A percentile compares a stretch with the other conserved stretches of the same genome.
Conservation (phyloP, 2,888 invertebrate genomes). For the Callinectes sapidus region DNA sequence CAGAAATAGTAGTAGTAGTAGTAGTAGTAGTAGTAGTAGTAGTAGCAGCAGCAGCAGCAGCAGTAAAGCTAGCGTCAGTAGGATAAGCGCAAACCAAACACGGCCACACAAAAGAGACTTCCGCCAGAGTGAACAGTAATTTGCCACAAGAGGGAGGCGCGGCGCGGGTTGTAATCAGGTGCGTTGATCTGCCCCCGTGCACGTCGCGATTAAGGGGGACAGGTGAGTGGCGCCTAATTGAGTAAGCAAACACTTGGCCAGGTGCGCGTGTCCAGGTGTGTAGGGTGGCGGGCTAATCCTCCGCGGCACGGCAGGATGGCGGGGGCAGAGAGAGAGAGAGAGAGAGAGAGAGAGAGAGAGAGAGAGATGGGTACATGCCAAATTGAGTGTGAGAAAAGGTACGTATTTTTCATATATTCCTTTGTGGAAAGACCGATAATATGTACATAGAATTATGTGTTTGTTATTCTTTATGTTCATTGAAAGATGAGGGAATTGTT, state of each 20-base stretch:
- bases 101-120: background rate
- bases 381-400: too few relatives aligned
- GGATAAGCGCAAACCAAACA: background rate
- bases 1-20: too few relatives aligned
- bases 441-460: too few relatives aligned
- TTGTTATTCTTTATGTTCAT: too few relatives aligned
- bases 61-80: too few relatives aligned
- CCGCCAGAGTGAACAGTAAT: background rate
- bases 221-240: slow-evolving; percentile 37
- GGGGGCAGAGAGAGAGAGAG: background rate
- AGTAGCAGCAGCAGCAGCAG: too few relatives aligned
- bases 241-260: slow-evolving; percentile 42
- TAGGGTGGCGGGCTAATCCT: background rate
- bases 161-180: background rate
- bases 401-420: too few relatives aligned
- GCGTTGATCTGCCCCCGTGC: background rate
- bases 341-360: slow-evolving; percentile 17
- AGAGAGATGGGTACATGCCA: background rate
- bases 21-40: too few relatives aligned
- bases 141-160: background rate
- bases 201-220: background rate
- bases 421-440: too few relatives aligned
- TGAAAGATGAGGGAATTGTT: too few relatives aligned
- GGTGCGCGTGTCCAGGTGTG: slow-evolving; percentile 44
- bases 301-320: background rate